Evolutionary conservation across 2,113 vertebrate species (phyloP), one percentile per base, ranked within the genome.

Genomic region (Callopanchax toddi): DNA sequence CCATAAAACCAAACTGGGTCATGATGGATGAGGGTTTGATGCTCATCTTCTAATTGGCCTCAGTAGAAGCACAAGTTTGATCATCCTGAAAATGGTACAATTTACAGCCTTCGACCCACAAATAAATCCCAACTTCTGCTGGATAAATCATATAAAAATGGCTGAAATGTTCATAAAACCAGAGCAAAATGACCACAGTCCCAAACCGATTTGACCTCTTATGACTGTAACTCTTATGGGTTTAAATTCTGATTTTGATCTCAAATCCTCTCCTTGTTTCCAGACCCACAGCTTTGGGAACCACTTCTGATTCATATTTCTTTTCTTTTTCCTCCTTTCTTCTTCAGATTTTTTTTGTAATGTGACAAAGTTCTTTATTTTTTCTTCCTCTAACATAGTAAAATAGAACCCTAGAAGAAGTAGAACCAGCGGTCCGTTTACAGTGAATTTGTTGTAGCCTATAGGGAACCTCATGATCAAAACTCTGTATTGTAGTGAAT

Each of bases 361-460:
- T 15, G 22, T 64, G 12, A 20, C 39, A 26, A 18, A 72, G 66
- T 78, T 70, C 46, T 36, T 22, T n/a, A 21, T 60, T 54, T 73
- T 78, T 74, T 74, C 61, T 84, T 67, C 58, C 25, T 8, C 48
- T 48, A 60, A 66, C 49, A 18, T 69, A 67, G 51, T 55, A 25
- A 59, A 13, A 54, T 76, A 84, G 46, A 51, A 51, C 56, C 20
- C 48, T 78, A 84, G 68, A 25, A 39, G 51, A 42, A 54, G 23
- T 67, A 59, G 67, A 69, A 43, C 68, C 60, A 34, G 57, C 13
- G 32, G 36, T 60, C 60, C 45, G 18, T 63, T 73, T 71, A 43
- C 50, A 68, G 54, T 85, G 72, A 83, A 84, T 82, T 71, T 74
- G 66, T 62, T 13, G 78, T 83, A 79, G 67, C n/a, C n/a, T 37